Percentiles rank a stretch among this genome's conserved stretches.
Evolutionary conservation across 1,140 invertebrate genomes (phyloP).

Genomic region (Rhynchophorus ferrugineus): DNA sequence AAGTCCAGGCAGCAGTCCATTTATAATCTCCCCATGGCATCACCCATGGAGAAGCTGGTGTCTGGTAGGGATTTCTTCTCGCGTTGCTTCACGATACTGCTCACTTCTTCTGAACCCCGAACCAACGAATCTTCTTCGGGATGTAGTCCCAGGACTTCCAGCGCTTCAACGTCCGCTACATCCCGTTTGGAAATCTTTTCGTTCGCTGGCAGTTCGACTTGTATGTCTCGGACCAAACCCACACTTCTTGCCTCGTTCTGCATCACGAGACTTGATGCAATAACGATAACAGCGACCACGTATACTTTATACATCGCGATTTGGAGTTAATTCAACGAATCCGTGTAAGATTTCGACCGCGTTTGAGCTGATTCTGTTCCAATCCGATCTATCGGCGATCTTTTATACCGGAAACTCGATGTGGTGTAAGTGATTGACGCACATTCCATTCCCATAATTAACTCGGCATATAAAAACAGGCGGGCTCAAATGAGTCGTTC

Average conservation of each 20-base stretch:
- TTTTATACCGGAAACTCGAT: slow-evolving; percentile 1
- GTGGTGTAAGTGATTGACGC: slow-evolving; percentile 11
- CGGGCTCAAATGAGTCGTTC: slow-evolving; percentile 8
- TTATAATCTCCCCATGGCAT: slow-evolving; percentile 14
- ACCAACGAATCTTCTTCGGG: neutral
- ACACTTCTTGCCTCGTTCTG: slow-evolving; percentile 5
- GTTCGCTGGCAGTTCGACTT: slow-evolving; percentile 16
- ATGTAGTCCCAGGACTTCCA: neutral
- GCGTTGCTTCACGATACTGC: neutral
- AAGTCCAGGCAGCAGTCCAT: neutral
- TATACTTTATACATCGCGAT: neutral
- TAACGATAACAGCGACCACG: neutral
- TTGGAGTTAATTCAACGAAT: neutral
- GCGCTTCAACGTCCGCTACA: neutral
- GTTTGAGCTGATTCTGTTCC: too few species aligned
- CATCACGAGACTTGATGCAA: too few species aligned
- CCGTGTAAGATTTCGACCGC: neutral
- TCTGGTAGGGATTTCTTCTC: slow-evolving; percentile 5
- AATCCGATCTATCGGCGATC: neutral
- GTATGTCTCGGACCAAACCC: slow-evolving; percentile 9
- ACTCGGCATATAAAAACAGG: slow-evolving; percentile 13
- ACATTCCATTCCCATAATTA: slow-evolving; percentile 11
- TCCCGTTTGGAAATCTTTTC: slow-evolving; percentile 17
- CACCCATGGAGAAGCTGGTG: slow-evolving; percentile 5
- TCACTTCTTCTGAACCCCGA: neutral